Base-by-base conservation (phyloP, 2,113 vertebrate species). In the Gallinago media region DNA sequence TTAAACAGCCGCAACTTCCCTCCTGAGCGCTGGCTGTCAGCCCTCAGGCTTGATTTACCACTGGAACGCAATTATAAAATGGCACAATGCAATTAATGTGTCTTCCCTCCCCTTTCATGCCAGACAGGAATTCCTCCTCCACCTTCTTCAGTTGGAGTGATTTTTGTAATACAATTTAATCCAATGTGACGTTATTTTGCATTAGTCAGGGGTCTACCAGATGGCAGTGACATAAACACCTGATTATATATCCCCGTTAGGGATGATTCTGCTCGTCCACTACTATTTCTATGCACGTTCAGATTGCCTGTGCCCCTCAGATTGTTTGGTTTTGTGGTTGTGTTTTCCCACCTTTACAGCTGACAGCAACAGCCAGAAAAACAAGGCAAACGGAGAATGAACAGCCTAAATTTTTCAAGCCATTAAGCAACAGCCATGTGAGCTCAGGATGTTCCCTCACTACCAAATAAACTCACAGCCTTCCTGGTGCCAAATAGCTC, bases 11-110 rank as follows among this genome's bases (percentile, higher is more conserved):
- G 0, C 54, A 91, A 4, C 58, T 94, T 96, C 70, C 66, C 95
- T 94, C 70, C 80, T 70, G 83, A 91, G 86, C 66, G 5, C 61
- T 92, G 90, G 34, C 94, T 94, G 96, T 95, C 94, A 96, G 80
- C 95, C 90, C 88, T 82, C 65, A 54, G 94, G 92, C 86, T 89
- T 94, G 91, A 94, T 94, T 96, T 94, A 96, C 80, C 62, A 54
- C 70, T 91, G 84, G 58, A 97, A 92, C 0, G 2, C 80, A 87
- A 68, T 96, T 95, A 95, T 79, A 79, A 92, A 94, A 87, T 58
- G 83, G 91, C 73, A 91, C 79, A 66, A 50, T 20, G 62, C 86
- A 94, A 92, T 96, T 94, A 94, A 87, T 79, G 77, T 50, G n/a
- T 95, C 95, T 91, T 92, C 42, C 94, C 95, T 92, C 92, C 86